These are phyloP conservation scores for Uria lomvia DNA, from an alignment of 2,113 vertebrate species.

Conservation along the genomic window DNA sequence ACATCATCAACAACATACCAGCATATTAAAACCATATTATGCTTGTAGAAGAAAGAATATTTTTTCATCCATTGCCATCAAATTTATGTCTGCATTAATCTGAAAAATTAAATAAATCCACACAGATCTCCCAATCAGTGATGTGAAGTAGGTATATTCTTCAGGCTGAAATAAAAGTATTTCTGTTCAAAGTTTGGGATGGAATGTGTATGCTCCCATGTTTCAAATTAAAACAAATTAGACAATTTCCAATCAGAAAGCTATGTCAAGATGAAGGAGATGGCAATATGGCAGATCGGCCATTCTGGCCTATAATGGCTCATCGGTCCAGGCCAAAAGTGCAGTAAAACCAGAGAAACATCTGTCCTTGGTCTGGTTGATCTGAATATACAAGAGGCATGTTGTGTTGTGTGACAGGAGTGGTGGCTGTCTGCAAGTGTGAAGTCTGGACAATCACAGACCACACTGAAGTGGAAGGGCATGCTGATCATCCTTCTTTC, in stretches of 20 bases:
- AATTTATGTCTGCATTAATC: not conserved
- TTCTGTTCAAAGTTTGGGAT: not conserved
- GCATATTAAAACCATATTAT: conserved; percentile 5
- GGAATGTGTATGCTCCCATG: not conserved
- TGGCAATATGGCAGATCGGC: not conserved
- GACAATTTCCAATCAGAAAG: not conserved
- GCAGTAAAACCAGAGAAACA: not conserved
- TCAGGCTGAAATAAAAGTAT: not conserved
- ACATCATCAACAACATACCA: not conserved
- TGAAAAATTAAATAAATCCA: not conserved
- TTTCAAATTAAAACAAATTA: not conserved
- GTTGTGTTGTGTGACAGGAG: not conserved
- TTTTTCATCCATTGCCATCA: not conserved
- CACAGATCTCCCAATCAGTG: not conserved
- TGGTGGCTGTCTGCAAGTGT: not conserved
- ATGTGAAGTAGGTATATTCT: not conserved
- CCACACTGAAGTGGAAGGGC: conserved; percentile 11
- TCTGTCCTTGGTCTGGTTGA: not conserved
- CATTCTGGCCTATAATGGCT: not conserved
- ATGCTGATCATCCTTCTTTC: not conserved
- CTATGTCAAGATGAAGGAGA: not conserved
- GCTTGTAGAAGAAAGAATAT: conserved; percentile 12
- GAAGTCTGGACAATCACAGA: conserved; percentile 1
- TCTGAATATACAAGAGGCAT: not conserved
- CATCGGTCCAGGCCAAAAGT: not conserved